Conservation (phyloP, 2,797 vertebrate genomes). For the Geotrypetes seraphini region DNA sequence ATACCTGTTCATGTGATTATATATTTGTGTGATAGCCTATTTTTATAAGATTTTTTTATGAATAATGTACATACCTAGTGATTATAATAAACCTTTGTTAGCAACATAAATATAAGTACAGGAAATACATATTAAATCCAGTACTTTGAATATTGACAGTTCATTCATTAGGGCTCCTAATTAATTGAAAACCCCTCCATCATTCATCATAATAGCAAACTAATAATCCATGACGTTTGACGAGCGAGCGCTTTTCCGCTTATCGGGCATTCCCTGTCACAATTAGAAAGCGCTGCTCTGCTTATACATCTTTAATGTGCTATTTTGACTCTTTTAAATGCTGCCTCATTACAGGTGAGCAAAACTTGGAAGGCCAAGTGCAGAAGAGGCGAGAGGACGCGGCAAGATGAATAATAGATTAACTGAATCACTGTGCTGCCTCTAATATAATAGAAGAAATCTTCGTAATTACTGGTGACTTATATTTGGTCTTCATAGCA, state of each 20-base stretch:
- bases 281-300: constrained; percentile 57
- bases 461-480: too few species aligned
- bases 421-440: constrained; percentile 49
- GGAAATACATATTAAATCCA: too few species aligned
- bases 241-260: constrained; percentile 31
- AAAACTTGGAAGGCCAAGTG: constrained; percentile 36
- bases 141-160: constrained; percentile 5
- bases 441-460: constrained; percentile 47
- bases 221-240: constrained; percentile 21
- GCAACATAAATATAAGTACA: too few species aligned
- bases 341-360: constrained; percentile 49
- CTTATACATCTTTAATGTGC: constrained; percentile 64
- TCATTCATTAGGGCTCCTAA: constrained; percentile 32
- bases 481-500: too few species aligned
- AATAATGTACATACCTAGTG: too few species aligned
- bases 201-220: constrained; percentile 1
- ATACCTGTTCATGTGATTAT: too few species aligned
- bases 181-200: constrained; percentile 13
- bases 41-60: too few species aligned
- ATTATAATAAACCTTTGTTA: too few species aligned
- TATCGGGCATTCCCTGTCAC: constrained; percentile 30
- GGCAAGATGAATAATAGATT: constrained; percentile 66
- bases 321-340: constrained; percentile 50
- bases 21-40: too few species aligned
- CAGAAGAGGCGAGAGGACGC: constrained; percentile 41